Conservation (phyloP, 2,113 vertebrate species). For the Andinoacara biseriatus region DNA sequence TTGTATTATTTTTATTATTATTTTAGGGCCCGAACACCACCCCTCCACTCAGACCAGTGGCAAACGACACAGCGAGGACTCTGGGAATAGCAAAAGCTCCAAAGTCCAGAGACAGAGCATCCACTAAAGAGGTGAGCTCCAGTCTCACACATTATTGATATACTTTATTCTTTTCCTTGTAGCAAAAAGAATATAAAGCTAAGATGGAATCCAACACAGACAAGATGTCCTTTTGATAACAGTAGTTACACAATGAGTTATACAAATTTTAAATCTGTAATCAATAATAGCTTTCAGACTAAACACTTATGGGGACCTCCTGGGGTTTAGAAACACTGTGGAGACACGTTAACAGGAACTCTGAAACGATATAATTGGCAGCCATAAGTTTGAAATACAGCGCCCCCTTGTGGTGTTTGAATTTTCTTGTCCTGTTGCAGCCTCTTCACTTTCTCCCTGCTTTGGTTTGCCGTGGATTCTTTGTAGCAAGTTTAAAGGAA, state of each 20-base stretch:
- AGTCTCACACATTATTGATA: background rate
- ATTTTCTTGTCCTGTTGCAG: background rate
- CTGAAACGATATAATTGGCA: background rate
- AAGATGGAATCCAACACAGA: background rate
- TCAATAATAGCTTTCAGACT: background rate
- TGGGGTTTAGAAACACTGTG: background rate
- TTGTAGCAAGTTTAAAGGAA: no score
- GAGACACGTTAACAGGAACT: background rate
- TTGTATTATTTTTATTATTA: background rate
- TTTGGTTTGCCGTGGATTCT: background rate
- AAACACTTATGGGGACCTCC: no score
- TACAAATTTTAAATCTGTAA: background rate
- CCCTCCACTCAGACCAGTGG: constrained; percentile 45
- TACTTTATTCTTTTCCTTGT: background rate
- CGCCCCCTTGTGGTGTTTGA: background rate
- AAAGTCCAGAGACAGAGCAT: constrained; percentile 79
- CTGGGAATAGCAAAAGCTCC: constrained; percentile 56
- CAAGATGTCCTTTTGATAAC: background rate
- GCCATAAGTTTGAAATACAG: background rate
- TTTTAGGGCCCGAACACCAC: constrained; percentile 66
- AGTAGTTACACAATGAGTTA: background rate
- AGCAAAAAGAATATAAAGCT: background rate
- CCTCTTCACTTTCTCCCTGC: background rate
- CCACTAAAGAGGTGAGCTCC: constrained; percentile 63
- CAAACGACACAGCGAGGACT: constrained; percentile 79